phyloP scores from a whole-genome alignment of 2,113 vertebrate species.

The Podilymbus podiceps region DNA sequence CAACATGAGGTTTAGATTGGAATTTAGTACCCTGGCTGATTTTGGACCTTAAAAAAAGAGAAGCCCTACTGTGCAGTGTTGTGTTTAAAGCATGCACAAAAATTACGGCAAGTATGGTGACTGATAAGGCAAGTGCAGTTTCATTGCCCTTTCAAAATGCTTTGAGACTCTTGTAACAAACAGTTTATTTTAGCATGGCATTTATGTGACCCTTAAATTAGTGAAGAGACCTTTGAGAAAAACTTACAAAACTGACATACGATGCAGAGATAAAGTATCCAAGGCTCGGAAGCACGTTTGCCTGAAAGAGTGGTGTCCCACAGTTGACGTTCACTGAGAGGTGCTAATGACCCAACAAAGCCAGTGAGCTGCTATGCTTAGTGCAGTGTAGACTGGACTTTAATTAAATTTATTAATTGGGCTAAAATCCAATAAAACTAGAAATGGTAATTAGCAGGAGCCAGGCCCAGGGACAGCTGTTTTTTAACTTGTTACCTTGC shows the following conservation, averaged over 20 bases:
- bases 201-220: not conserved
- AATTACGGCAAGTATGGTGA: not conserved
- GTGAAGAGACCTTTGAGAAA: not conserved
- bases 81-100: not conserved
- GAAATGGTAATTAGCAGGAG: not conserved
- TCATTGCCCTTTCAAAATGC: not conserved
- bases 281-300: not conserved
- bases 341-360: not conserved
- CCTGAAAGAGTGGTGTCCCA: not conserved
- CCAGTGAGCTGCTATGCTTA: not conserved
- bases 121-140: not conserved
- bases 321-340: not conserved
- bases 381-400: not conserved
- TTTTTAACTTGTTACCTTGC: not conserved
- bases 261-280: not conserved
- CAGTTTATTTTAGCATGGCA: not conserved
- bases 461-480: not conserved
- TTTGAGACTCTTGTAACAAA: not conserved
- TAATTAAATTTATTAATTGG: slow-evolving; percentile 11
- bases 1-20: not conserved
- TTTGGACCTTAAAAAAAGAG: not conserved
- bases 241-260: not conserved
- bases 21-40: not conserved
- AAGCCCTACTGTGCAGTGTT: not conserved
- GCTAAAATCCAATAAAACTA: not conserved